Evolutionary conservation across 2,113 vertebrate species (phyloP).

Genomic region (Phalacrocorax carbo): DNA sequence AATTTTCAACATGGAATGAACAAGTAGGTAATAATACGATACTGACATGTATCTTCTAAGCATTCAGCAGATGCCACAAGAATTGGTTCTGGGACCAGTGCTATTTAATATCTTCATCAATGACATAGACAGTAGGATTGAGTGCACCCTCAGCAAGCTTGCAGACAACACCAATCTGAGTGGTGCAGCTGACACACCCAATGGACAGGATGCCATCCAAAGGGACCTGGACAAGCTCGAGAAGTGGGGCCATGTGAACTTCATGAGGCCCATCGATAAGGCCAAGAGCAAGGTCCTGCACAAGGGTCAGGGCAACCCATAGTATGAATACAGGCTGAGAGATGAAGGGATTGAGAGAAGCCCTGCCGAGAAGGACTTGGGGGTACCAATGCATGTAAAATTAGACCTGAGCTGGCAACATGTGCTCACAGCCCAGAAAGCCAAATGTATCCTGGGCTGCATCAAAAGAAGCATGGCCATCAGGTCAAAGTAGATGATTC

Average conservation of each 20-base stretch:
- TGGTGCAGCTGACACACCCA: no score
- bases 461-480: background rate
- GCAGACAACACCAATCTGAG: background rate
- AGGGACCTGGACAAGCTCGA: background rate
- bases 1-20: background rate
- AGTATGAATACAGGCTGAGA: background rate
- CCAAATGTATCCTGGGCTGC: background rate
- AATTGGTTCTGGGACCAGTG: background rate
- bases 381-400: background rate
- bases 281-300: no score
- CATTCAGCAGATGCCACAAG: background rate
- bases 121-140: background rate
- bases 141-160: background rate
- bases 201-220: background rate
- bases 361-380: no score
- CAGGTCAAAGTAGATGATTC: background rate
- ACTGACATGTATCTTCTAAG: background rate
- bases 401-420: background rate
- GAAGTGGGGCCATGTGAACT: background rate
- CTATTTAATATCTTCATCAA: background rate
- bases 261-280: background rate
- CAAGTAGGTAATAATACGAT: background rate
- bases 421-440: background rate
- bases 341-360: no score
- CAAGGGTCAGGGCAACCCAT: accelerated